Evolutionary conservation across 2,797 vertebrate species (phyloP).

Genomic region (Onychomys torridus): DNA sequence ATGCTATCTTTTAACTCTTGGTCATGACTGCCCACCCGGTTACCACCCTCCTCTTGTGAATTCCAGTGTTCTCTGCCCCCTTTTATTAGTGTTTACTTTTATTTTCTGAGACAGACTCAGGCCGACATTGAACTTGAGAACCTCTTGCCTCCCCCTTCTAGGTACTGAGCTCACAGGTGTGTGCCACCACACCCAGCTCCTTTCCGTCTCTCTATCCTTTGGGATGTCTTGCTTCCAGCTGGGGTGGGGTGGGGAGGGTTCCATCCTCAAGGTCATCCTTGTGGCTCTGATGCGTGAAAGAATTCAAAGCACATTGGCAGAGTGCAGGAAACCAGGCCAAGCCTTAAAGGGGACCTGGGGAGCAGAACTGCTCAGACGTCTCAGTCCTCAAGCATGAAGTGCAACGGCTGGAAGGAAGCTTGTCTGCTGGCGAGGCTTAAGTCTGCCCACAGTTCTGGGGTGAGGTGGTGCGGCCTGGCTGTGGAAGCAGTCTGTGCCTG

Average conservation of each 20-base stretch:
- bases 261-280: neutral
- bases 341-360: neutral
- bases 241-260: neutral
- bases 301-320: neutral
- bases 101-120: neutral
- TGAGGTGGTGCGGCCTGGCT: neutral
- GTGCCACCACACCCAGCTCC: neutral
- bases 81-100: neutral
- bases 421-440: neutral
- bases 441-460: neutral
- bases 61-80: neutral
- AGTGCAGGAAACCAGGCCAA: neutral
- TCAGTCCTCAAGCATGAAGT: neutral
- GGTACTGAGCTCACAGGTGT: neutral
- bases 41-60: neutral
- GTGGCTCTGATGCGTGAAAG: neutral
- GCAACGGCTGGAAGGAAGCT: neutral
- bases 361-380: neutral
- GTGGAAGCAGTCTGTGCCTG: neutral
- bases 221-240: neutral
- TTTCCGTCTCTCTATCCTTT: neutral
- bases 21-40: neutral
- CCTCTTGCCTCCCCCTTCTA: neutral
- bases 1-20: neutral
- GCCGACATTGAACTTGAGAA: neutral